Conservation (phyloP, 2,888 invertebrate species). For the Lithophane socia region DNA sequence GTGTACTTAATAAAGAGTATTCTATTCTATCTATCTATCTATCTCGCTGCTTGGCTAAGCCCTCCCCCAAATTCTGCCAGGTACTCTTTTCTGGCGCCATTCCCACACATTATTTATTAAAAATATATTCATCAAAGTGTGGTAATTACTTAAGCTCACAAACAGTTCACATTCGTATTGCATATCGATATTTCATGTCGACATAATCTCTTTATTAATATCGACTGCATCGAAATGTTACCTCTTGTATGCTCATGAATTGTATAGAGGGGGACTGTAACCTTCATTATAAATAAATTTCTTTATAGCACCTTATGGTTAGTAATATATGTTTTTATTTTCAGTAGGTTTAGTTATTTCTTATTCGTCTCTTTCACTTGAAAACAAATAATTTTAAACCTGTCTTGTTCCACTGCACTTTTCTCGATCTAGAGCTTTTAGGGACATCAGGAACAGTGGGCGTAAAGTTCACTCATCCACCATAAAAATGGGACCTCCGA, state of each 20-base stretch:
- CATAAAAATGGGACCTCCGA: no score
- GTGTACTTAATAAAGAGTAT: no score
- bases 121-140: slow-evolving; percentile 1
- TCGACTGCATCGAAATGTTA: slow-evolving; percentile 61
- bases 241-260: slow-evolving; percentile 2
- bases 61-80: not conserved
- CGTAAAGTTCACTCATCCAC: no score
- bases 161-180: slow-evolving; percentile 72
- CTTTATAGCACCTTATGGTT: not conserved
- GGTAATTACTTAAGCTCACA: slow-evolving; percentile 58
- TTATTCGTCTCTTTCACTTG: not conserved
- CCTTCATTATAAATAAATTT: not conserved
- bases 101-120: not conserved
- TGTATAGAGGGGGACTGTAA: slow-evolving; percentile 11
- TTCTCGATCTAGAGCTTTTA: not conserved
- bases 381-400: not conserved
- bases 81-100: not conserved
- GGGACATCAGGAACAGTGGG: no score
- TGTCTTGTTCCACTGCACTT: not conserved
- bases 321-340: not conserved
- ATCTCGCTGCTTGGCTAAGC: not conserved
- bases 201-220: slow-evolving; percentile 80
- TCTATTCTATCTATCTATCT: no score
- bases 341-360: not conserved
- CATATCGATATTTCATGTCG: slow-evolving; percentile 77